Base-by-base conservation (phyloP, 2,113 vertebrate species). In the Lipophrys pholis region DNA sequence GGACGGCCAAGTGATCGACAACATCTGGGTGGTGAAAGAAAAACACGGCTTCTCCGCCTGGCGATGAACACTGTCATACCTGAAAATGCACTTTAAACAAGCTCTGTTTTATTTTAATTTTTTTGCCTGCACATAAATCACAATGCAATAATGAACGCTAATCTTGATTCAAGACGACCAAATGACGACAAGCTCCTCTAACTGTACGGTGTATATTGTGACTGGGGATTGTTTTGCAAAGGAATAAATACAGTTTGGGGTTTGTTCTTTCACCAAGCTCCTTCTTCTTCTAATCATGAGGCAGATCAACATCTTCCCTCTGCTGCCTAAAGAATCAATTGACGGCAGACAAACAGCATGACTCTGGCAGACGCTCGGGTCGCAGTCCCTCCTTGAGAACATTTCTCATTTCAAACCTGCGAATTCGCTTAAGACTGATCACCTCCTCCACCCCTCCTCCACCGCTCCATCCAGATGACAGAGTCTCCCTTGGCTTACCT, bases 1-100 rank as follows among this genome's bases (percentile, higher is more conserved):
- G 95, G 73, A 94, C 35, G 95, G 96, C 15, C 93, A 95, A 84
- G 94, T 96, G 17, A 95, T 97, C 63, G 96, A 97, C 53, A 93
- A 92, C 55, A 73, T 95, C 41, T 95, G 94, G 94, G 63, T 97
- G 79, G 92, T 97, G 78, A 95, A 96, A 79, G 91, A 96, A 5
- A 82, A 87, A 46, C 90, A 92, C 0, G 90, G 92, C 50, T 86
- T 83, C 8, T 83, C 82, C 67, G 84, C 88, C 54, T 95, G 94
- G 93, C 53, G 76, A n/a, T 94, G 79, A 92, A 65, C 62, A 82
- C 57, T 11, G 11, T 21, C 51, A 38, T 17, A 38, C 8, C 39
- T 14, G 8, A 39, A 54, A n/a, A 82, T 80, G 42, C 73, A 85
- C 63, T 84, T 81, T 75, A 35, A 50, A 50, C 71, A 81, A 76